Evolutionary conservation across 2,888 invertebrate genomes (phyloP).

Genomic region (Cybosia mesomella): DNA sequence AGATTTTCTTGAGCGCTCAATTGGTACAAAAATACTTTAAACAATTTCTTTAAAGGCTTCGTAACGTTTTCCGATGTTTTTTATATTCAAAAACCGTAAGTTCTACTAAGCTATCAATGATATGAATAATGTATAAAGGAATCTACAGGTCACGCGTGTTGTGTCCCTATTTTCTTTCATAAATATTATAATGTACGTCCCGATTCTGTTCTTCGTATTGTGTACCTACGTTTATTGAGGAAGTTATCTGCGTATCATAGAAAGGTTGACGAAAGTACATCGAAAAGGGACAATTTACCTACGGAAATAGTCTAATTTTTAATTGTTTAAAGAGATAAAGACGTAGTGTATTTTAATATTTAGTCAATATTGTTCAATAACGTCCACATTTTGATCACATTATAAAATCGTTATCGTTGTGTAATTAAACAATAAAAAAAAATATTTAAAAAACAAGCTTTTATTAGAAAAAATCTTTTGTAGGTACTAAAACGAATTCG

Average conservation of each 20-base stretch:
- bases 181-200: slow-evolving; percentile 18
- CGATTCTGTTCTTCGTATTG: slow-evolving; percentile 9
- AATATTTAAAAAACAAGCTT: too few relatives aligned
- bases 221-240: not conserved
- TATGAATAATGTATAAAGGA: slow-evolving; percentile 29
- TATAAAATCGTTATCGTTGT: not conserved
- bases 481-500: too few relatives aligned
- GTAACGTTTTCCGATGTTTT: not conserved
- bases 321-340: not conserved
- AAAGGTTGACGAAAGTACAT: not conserved
- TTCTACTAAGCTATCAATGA: slow-evolving; percentile 14
- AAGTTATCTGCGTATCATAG: not conserved
- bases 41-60: not conserved
- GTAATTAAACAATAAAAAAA: not conserved
- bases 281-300: not conserved
- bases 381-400: too few relatives aligned
- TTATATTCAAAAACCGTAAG: slow-evolving; percentile 6
- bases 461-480: too few relatives aligned
- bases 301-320: not conserved
- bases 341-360: not conserved
- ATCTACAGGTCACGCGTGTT: slow-evolving; percentile 41
- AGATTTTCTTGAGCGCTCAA: not conserved
- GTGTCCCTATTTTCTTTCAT: slow-evolving; percentile 27
- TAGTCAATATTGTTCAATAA: too few relatives aligned
- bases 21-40: not conserved